Conservation (phyloP, 2,113 vertebrate genomes). For the Monopterus albus region DNA sequence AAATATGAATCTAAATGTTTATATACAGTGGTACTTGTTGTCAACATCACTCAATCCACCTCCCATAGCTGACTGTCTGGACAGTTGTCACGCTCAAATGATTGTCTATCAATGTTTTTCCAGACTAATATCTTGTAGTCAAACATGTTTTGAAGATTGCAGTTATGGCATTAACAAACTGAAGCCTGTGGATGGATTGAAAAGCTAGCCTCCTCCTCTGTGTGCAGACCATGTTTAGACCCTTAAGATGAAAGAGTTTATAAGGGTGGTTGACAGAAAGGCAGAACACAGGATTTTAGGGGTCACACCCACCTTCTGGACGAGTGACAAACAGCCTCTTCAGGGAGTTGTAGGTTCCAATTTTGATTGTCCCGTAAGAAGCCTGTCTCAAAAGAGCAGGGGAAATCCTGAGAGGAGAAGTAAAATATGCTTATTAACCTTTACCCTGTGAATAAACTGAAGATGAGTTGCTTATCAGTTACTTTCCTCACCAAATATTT, state of each 20-base stretch:
- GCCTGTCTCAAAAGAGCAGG: slow-evolving; percentile 93
- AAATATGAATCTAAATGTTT: neutral
- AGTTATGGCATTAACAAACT: too few species aligned
- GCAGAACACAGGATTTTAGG: neutral
- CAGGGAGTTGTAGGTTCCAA: slow-evolving; percentile 95
- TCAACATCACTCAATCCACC: neutral
- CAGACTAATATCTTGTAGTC: neutral
- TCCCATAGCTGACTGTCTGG: too few species aligned
- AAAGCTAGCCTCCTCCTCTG: neutral
- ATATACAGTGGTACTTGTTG: neutral
- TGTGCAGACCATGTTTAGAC: neutral
- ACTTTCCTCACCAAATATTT: neutral
- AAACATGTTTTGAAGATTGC: too few species aligned
- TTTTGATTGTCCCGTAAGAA: slow-evolving; percentile 97
- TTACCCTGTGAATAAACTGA: neutral
- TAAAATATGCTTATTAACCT: neutral
- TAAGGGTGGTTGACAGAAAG: neutral
- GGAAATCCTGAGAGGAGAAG: slow-evolving; percentile 85
- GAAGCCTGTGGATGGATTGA: too few species aligned
- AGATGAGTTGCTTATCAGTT: neutral
- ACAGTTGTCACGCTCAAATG: too few species aligned
- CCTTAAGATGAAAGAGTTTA: neutral
- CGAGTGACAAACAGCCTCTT: slow-evolving; percentile 92
- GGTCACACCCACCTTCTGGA: slow-evolving; percentile 87
- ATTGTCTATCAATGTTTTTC: neutral